Percentiles rank a stretch among this genome's conserved stretches.
Evolutionary conservation across 2,113 vertebrate genomes (phyloP).

Genomic region (Ochotona princeps): DNA sequence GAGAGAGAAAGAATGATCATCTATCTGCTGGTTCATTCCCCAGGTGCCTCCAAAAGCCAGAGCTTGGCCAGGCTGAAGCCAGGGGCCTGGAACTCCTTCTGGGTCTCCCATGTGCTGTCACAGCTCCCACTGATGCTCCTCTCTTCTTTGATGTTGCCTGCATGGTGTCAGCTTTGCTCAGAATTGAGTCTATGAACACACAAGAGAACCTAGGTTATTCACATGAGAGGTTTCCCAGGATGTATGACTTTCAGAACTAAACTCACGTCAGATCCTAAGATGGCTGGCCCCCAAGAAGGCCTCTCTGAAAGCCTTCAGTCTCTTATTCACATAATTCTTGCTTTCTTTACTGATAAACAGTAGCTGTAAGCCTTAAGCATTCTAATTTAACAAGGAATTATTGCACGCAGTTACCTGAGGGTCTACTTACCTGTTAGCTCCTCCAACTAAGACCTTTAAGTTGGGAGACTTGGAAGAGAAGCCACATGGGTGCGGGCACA

Average conservation of each 20-base stretch:
- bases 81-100: too few species aligned
- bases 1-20: too few species aligned
- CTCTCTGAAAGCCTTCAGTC: constrained; percentile 1
- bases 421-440: neutral
- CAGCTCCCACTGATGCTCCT: neutral
- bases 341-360: constrained; percentile 24
- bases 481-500: neutral
- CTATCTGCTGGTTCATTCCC: too few species aligned
- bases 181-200: neutral
- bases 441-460: neutral
- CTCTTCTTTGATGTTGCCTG: neutral
- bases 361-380: neutral
- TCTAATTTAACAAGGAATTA: constrained; percentile 34
- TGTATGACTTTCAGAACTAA: neutral
- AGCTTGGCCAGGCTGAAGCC: too few species aligned
- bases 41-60: too few species aligned
- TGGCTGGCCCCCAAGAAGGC: neutral
- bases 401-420: neutral
- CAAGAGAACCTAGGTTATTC: neutral
- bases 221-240: neutral
- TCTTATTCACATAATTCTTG: neutral
- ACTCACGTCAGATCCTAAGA: neutral
- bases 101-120: neutral
- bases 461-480: neutral
- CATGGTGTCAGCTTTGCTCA: neutral